Base-by-base conservation (phyloP, 2,113 vertebrate species). In the Vimba vimba region DNA sequence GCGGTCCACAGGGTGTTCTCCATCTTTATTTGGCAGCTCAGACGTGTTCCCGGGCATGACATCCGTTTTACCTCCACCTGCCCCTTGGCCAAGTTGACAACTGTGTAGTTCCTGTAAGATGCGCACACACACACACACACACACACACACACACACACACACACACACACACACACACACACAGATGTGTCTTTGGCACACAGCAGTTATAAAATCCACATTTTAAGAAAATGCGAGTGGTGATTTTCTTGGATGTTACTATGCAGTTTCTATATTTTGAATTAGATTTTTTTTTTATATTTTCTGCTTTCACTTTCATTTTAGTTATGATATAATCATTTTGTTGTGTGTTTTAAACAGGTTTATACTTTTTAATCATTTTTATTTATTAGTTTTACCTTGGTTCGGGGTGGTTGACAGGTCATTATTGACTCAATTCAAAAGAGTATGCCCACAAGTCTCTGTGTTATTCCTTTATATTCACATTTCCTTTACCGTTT, bases 71-170 rank as follows among this genome's bases (percentile, higher is more conserved):
- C 97, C 85, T 98, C 97, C 92, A 97, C 84, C 74, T 96, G 94
- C 36, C 97, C 98, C 62, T 97, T 99, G 90, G 97, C 95, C 0
- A 96, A 93, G 85, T 99, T 99, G 87, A 98, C 96, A 89, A 99
- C 96, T 0, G 97, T 97, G 94, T 99, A 99, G 92, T 96, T 99
- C 91, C 98, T 99, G 21, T 6, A 81, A 9, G 7, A 86, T 8
- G 84, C 6, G 84, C 21, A 82, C n/a, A 69, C 73, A 78, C 52
- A 8, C 27, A 19, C 5, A 30, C 4, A 30, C 12, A 64, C 12
- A 64, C n/a, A 25, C 30, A 30, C 30, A 30, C 30, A 30, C 30
- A 30, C 30, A 30, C 30, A 30, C 30, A 30, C 30, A 30, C 30
- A 30, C 30, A 30, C 30, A 30, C 30, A 30, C 30, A 30, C 30